Conservation (phyloP, 2,113 vertebrate genomes). For the Cryptoleucopteryx plumbea region DNA sequence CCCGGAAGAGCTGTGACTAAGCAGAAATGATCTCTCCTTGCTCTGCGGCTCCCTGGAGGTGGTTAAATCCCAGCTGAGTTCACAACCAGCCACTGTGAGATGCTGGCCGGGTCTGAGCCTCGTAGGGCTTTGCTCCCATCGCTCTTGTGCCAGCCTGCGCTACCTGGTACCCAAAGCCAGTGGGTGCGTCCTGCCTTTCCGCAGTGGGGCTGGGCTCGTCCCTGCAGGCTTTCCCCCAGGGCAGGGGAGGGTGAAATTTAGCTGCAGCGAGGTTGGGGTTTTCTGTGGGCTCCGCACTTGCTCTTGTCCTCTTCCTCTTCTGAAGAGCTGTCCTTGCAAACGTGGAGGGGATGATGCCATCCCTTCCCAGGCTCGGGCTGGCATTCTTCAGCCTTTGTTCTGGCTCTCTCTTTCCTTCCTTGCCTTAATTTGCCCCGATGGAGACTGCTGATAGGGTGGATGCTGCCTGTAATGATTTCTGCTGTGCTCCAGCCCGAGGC, state of each 20-base stretch:
- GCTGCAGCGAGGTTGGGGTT: neutral
- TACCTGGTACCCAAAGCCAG: neutral
- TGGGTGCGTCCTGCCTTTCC: neutral
- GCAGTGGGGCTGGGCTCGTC: neutral
- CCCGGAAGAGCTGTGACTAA: constrained; percentile 50
- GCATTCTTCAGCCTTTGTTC: neutral
- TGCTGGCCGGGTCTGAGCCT: neutral
- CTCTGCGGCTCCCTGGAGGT: neutral
- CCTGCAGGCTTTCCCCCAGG: neutral
- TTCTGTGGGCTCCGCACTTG: neutral
- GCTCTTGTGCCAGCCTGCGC: neutral
- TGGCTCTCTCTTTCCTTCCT: neutral
- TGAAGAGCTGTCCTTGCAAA: neutral
- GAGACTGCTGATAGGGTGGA: neutral
- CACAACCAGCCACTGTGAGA: neutral
- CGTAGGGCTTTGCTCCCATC: neutral
- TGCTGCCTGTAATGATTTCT: neutral
- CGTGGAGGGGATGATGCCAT: neutral
- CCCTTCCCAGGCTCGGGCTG: neutral
- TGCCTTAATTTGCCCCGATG: neutral
- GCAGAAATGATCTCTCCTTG: constrained; percentile 32
- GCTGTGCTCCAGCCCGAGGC: neutral
- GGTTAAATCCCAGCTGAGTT: neutral
- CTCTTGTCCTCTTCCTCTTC: neutral
- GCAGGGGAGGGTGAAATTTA: neutral